Evolutionary conservation across 1,140 invertebrate species (phyloP), one percentile per base, ranked within the genome.

Genomic region (Eulimnadia texana): DNA sequence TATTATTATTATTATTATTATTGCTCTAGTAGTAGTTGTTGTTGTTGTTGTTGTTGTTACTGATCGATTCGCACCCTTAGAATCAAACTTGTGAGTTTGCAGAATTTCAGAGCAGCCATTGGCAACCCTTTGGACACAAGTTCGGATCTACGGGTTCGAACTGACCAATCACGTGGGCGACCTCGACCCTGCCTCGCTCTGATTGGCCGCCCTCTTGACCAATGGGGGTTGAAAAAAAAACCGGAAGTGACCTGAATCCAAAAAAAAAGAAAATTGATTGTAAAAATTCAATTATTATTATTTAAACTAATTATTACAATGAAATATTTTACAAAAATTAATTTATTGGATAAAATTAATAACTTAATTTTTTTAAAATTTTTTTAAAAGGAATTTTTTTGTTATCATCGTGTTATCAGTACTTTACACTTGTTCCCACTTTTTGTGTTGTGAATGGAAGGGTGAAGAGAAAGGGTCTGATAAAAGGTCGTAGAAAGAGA

Each of bases 131-230:
- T 16, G 50, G 25, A 72, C 72, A 74, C 74, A 74, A 74, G 74
- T 74, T 75, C 74, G 73, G 74, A 74, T 73, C 73, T 74, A 75
- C 73, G 73, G 73, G 73, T 75, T 71, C 66, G 64, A 76, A 74
- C 74, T 74, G 75, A 50, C 47, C 47, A 60, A 42, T 42, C 33
- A 42, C 33, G n/a, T 16, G 33, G 33, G 6, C 33, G 16, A 9
- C 16, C 6, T 42, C 33, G 33, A 42, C 33, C 6, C 6, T 42
- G 33, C 33, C 73, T 72, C 73, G 73, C 74, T 71, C 66, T 64
- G 75, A 75, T 74, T 74, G 75, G 27, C 47, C 22, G 50, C 50
- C 50, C 10, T 19, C 23, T 52, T 52, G n/a, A 11, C 50, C 50
- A 42, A n/a, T n/a, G n/a, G n/a, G n/a, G n/a, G n/a, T n/a, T n/a